These are phyloP conservation scores for Macrostomum lignano DNA, from an alignment of 1,140 invertebrate species.

Conservation along the genomic window DNA sequence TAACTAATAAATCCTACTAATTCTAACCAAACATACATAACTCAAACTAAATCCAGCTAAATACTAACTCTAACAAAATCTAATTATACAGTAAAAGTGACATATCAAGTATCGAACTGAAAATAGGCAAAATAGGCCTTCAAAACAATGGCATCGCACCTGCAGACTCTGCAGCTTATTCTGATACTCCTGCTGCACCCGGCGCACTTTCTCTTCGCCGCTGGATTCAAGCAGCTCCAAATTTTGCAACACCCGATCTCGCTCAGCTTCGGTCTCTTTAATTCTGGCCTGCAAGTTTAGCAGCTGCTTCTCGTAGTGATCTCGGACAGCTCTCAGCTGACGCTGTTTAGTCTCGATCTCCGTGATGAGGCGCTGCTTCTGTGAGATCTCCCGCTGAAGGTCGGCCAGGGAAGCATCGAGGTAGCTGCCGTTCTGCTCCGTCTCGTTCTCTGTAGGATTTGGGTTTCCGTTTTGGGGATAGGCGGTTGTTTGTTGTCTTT, in stretches of 20 bases:
- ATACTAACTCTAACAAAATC: too few species aligned
- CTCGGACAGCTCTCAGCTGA: conserved; percentile 14
- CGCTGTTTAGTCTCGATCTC: conserved; percentile 7
- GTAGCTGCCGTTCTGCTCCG: too few species aligned
- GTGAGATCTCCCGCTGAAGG: too few species aligned
- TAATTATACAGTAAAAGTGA: background rate
- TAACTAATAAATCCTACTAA: too few species aligned
- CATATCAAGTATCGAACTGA: background rate
- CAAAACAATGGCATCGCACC: background rate
- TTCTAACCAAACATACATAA: too few species aligned
- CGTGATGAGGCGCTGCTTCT: conserved; percentile 8
- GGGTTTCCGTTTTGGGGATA: too few species aligned
- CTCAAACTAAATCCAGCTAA: too few species aligned
- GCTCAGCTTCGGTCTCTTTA: conserved; percentile 56
- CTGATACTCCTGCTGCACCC: conserved; percentile 3
- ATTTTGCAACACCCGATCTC: conserved; percentile 33
- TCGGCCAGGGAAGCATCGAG: too few species aligned
- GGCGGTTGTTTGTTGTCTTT: too few species aligned
- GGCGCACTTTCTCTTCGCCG: conserved; percentile 2
- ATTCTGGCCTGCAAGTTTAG: conserved; percentile 55
- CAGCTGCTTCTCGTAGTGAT: conserved; percentile 81
- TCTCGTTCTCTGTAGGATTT: too few species aligned
- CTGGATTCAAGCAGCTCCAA: conserved; percentile 1
- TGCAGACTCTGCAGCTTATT: background rate
- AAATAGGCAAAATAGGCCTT: background rate